These are phyloP conservation scores for Ailuropoda melanoleuca DNA, from an alignment of 2,113 vertebrate genomes.

Conservation along the genomic window DNA sequence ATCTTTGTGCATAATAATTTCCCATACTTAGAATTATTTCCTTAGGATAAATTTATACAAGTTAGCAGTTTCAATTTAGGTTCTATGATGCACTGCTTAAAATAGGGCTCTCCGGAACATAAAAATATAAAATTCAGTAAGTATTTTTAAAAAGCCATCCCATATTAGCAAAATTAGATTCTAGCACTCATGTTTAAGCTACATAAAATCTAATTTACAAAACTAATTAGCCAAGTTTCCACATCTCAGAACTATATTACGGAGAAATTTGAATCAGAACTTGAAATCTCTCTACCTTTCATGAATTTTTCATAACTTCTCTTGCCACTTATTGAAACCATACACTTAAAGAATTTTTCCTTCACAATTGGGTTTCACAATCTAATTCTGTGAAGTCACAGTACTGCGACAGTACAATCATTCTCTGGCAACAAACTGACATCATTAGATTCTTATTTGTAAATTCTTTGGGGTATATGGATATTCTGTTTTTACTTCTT, in stretches of 20 bases:
- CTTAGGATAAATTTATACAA: neutral
- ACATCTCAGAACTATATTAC: neutral
- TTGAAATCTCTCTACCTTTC: constrained; percentile 54
- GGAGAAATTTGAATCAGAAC: constrained; percentile 27
- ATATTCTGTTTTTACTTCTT: constrained; percentile 31
- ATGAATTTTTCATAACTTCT: constrained; percentile 48
- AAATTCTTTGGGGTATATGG: neutral
- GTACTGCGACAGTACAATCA: constrained; percentile 36
- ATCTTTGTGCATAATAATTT: neutral
- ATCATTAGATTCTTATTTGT: constrained; percentile 51
- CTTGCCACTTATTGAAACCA: constrained; percentile 44
- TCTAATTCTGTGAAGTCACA: constrained; percentile 56
- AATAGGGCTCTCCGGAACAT: neutral
- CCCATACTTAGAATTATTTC: constrained; percentile 24
- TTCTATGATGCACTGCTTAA: neutral
- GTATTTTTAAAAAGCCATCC: constrained; percentile 8
- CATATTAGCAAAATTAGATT: constrained; percentile 10
- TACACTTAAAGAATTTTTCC: constrained; percentile 6
- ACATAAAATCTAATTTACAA: constrained; percentile 38
- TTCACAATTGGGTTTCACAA: neutral
- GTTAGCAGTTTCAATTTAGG: constrained; percentile 15
- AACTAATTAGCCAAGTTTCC: constrained; percentile 28
- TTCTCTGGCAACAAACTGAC: constrained; percentile 51
- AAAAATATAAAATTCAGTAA: neutral
- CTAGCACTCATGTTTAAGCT: neutral